phyloP scores from a whole-genome alignment of 2,113 vertebrate genomes.

The Clarias gariepinus region DNA sequence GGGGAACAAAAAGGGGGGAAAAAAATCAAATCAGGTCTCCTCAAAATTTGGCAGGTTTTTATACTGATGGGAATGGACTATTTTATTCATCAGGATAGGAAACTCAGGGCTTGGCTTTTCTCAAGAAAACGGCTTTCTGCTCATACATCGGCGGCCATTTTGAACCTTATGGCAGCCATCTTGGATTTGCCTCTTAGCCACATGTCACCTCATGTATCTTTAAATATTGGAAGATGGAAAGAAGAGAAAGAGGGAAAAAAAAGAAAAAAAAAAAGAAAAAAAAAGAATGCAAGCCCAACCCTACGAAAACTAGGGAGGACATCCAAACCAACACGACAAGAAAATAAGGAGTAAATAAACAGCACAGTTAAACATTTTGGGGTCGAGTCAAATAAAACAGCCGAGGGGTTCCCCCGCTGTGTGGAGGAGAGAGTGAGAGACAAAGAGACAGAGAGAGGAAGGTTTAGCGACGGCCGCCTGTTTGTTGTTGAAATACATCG shows the following conservation, averaged over 20 bases:
- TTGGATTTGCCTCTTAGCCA: constrained; percentile 25
- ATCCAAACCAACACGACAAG: constrained; percentile 47
- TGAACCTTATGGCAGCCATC: constrained; percentile 36
- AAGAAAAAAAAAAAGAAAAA: not conserved
- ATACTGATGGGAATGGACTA: constrained; percentile 7
- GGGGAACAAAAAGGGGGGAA: not conserved
- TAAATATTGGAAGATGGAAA: constrained; percentile 28
- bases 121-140: constrained; percentile 5
- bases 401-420: constrained; percentile 58
- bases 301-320: constrained; percentile 31
- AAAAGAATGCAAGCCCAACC: constrained; percentile 9
- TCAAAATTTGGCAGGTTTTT: constrained; percentile 15
- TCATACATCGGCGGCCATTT: constrained; percentile 37
- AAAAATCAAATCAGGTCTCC: not conserved
- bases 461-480: constrained; percentile 75
- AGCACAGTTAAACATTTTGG: constrained; percentile 51
- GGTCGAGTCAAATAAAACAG: constrained; percentile 64
- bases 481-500: constrained; percentile 84
- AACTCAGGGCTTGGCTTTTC: constrained; percentile 3
- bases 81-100: constrained; percentile 7
- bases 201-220: constrained; percentile 25
- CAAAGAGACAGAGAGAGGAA: no score
- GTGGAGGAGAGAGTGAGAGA: constrained; percentile 43
- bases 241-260: not conserved
- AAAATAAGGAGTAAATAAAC: constrained; percentile 25